phyloP scores from a whole-genome alignment of 2,113 vertebrate genomes.

The Uropsilus gracilis region DNA sequence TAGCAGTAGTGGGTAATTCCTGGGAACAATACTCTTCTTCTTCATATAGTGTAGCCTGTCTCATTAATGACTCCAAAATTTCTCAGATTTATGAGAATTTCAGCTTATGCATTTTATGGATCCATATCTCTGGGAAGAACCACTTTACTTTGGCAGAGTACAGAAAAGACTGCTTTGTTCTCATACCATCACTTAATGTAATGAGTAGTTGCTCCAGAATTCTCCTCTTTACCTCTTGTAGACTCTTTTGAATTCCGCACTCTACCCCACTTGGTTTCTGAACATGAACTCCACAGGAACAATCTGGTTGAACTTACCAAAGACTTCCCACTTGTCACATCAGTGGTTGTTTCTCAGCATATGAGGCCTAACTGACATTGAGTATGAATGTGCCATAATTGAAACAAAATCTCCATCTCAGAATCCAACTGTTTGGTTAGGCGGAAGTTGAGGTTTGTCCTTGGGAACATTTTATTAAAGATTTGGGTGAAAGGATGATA shows the following conservation, averaged over 20 bases:
- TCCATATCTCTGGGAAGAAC: background rate
- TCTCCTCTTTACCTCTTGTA: background rate
- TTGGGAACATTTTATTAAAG: too few species aligned
- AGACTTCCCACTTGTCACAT: background rate
- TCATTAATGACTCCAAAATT: background rate
- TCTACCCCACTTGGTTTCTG: background rate
- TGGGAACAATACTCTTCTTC: background rate
- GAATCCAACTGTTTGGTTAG: background rate
- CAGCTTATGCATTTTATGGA: background rate
- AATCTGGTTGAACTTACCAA: background rate
- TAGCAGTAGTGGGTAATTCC: background rate
- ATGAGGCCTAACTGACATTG: background rate
- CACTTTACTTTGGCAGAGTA: background rate
- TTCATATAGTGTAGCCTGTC: background rate
- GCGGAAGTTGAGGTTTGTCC: background rate
- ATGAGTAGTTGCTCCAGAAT: background rate
- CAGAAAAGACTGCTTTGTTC: background rate
- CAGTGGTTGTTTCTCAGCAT: background rate
- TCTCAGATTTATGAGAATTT: background rate
- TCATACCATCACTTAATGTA: too few species aligned
- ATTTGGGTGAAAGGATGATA: too few species aligned
- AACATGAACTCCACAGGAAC: background rate
- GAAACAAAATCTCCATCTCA: background rate
- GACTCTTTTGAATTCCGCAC: too few species aligned
- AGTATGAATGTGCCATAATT: background rate